Evolutionary conservation across 1,140 invertebrate species (phyloP).

Genomic region (Drepana arcuata): DNA sequence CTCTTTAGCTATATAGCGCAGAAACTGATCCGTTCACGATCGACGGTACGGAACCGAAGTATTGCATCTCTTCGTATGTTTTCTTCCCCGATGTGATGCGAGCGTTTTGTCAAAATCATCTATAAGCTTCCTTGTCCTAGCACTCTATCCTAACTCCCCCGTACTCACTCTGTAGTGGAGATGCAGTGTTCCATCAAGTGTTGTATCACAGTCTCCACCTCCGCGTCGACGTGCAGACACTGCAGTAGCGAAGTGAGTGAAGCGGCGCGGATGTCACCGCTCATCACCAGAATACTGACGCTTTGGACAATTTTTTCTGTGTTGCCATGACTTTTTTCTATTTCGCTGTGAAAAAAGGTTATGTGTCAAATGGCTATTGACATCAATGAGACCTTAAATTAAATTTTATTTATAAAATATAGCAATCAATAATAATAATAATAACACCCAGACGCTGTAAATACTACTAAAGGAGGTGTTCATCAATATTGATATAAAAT

Average conservation of each 20-base stretch:
- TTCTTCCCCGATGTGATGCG: too few species aligned
- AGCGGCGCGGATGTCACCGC: constrained; percentile 9
- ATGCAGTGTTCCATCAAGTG: constrained; percentile 9
- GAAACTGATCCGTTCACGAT: background rate
- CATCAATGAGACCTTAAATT: too few species aligned
- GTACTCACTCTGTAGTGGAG: constrained; percentile 7
- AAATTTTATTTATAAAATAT: too few species aligned
- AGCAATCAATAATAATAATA: background rate
- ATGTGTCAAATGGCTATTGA: too few species aligned
- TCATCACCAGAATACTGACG: constrained; percentile 15
- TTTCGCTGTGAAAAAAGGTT: constrained; percentile 21
- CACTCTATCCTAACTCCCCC: background rate
- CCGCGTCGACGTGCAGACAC: constrained; percentile 29
- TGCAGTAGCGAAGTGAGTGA: constrained; percentile 32
- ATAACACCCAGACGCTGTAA: background rate
- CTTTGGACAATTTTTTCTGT: constrained; percentile 5
- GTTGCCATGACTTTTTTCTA: constrained; percentile 39
- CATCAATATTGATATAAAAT: background rate
- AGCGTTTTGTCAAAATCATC: background rate
- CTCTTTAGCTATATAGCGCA: background rate
- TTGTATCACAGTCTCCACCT: constrained; percentile 13
- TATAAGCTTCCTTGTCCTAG: background rate
- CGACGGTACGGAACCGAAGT: too few species aligned
- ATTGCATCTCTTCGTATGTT: too few species aligned
- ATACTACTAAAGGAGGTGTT: background rate